Evolutionary conservation across 1,140 invertebrate species (phyloP).

Genomic region (Stegodyphus dumicola): DNA sequence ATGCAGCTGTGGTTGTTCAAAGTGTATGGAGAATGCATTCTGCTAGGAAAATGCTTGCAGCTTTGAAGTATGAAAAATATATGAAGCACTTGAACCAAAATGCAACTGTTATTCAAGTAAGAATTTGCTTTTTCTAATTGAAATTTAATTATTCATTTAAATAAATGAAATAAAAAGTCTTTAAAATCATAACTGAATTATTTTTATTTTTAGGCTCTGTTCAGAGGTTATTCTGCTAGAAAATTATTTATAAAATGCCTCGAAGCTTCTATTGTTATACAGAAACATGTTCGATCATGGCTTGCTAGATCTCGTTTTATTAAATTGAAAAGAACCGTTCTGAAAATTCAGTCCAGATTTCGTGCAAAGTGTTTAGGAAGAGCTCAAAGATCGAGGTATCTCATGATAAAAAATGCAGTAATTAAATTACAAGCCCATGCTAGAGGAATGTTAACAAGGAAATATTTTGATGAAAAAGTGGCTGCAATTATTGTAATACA

Average conservation of each 20-base stretch:
- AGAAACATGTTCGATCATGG: neutral
- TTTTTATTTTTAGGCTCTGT: constrained; percentile 20
- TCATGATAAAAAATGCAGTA: neutral
- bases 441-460: constrained; percentile 12
- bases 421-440: constrained; percentile 15
- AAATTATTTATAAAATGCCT: neutral
- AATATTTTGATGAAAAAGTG: neutral
- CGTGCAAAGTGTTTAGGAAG: constrained; percentile 11
- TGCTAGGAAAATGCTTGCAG: constrained; percentile 13
- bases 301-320: neutral
- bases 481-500: constrained; percentile 25
- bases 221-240: constrained; percentile 5
- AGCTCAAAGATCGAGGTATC: neutral
- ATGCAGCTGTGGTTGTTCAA: constrained; percentile 43
- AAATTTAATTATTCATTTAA: no score
- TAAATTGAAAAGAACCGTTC: neutral
- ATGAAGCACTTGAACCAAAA: constrained; percentile 6
- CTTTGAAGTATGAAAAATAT: neutral
- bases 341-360: constrained; percentile 20
- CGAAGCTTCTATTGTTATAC: constrained; percentile 9
- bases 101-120: constrained; percentile 49
- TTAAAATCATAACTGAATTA: neutral
- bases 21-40: constrained; percentile 11
- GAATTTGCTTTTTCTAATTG: neutral
- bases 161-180: no score